Conservation (phyloP, 2,797 vertebrate species). For the Takifugu ocellatus region DNA sequence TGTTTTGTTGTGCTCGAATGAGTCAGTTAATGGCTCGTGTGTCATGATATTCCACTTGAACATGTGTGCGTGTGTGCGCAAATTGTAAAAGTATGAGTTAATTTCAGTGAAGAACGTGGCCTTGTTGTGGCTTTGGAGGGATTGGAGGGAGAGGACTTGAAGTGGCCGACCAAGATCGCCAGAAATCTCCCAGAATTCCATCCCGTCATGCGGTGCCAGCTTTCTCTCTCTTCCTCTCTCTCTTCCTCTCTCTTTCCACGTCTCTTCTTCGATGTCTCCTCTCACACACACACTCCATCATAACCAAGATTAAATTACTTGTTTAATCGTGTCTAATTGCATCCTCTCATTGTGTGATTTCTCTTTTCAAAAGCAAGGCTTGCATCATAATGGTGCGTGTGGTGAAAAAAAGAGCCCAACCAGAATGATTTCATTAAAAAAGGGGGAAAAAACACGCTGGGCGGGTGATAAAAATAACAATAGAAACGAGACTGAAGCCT, state of each 20-base stretch:
- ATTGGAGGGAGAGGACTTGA: slow-evolving; percentile 69
- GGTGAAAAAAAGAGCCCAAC: slow-evolving; percentile 24
- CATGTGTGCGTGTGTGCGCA: slow-evolving; percentile 67
- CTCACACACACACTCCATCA: slow-evolving; percentile 31
- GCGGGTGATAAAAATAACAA: slow-evolving; percentile 66
- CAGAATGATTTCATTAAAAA: slow-evolving; percentile 39
- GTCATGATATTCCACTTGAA: slow-evolving; percentile 28
- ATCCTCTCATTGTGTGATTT: too few relatives aligned
- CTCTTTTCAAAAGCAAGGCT: too few relatives aligned
- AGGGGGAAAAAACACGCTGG: slow-evolving; percentile 45
- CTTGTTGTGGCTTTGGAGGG: slow-evolving; percentile 78
- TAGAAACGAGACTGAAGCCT: slow-evolving; percentile 52
- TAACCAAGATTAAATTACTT: slow-evolving; percentile 42
- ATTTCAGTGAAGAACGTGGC: slow-evolving; percentile 74
- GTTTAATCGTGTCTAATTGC: too few relatives aligned
- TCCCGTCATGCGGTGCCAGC: slow-evolving; percentile 54
- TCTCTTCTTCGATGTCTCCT: slow-evolving; percentile 19
- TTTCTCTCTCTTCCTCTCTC: slow-evolving; percentile 43
- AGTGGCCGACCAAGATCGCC: slow-evolving; percentile 73
- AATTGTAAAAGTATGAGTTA: slow-evolving; percentile 81
- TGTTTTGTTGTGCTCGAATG: slow-evolving; percentile 49
- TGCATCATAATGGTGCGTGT: slow-evolving; percentile 2
- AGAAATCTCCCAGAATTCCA: slow-evolving; percentile 74
- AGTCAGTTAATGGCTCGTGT: background rate
- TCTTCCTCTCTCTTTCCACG: background rate